Evolutionary conservation across 2,888 invertebrate species (phyloP), one percentile per base, ranked within the genome.

Genomic region (Nowickia ferox): DNA sequence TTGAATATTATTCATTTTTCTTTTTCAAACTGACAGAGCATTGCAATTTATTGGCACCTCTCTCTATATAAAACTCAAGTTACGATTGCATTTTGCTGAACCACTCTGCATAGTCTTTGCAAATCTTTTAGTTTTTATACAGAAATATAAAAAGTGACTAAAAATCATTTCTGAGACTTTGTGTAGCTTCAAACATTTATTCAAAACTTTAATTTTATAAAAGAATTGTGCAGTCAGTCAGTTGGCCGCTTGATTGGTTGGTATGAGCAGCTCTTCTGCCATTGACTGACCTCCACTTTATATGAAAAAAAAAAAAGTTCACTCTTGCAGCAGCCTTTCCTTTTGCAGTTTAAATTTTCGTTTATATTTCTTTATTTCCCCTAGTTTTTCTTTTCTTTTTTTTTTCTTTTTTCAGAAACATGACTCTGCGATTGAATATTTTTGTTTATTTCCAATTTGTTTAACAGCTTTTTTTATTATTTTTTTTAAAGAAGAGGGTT

Each of bases 361-460:
- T 72, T 51, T 42, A 40, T 17, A 42, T 19, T 10, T 17, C 40
- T 55, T 46, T 46, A 46, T 17, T 5, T 65, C 8, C 30, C 30
- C 30, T 30, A 46, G 10, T 53, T 30, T 74, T 38, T 13, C 11
- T 17, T 17, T 46, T 72, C 42, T 13, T 17, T 65, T 42, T 6
- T 22, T 10, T 61, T 5, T 19, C 9, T 38, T n/a, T 30, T 53
- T 72, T 48, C 22, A 2, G 63, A 38, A 63, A 53, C 5, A 53
- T 46, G 38, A 10, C 57, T 76, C 53, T 65, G 30, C 30, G 65
- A 76, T 44, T 53, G 75, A 65, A 22, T 8, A n/a, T 59, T 40
- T 38, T 68, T 68, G 38, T 40, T 68, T 48, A 40, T 51, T 59
- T 77, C 40, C 68, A 68, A 68, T 77, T 59, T 68, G 42, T 53